Evolutionary conservation across 2,888 invertebrate species (phyloP).

Genomic region (Megalurothrips usitatus): DNA sequence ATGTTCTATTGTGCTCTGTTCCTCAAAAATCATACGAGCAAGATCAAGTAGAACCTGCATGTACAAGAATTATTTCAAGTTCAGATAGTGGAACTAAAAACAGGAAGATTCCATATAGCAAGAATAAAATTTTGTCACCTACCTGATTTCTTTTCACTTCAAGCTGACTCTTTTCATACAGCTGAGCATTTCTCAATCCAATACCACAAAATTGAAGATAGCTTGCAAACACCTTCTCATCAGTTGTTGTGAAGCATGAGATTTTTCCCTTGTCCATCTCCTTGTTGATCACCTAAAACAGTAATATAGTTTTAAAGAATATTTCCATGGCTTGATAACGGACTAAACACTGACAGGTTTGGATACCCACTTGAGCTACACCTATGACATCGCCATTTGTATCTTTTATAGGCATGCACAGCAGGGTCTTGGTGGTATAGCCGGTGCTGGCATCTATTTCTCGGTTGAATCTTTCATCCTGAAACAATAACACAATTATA

Average conservation of each 20-base stretch:
- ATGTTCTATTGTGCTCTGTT: slow-evolving; percentile 93
- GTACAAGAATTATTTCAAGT: slow-evolving; percentile 14
- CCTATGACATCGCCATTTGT: slow-evolving; percentile 92
- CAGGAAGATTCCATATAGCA: slow-evolving; percentile 31
- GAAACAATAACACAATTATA: slow-evolving; percentile 40
- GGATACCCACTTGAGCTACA: slow-evolving; percentile 76
- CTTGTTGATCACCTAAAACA: slow-evolving; percentile 77
- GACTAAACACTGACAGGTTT: slow-evolving; percentile 28
- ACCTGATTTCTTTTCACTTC: slow-evolving; percentile 93
- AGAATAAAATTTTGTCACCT: slow-evolving; percentile 35
- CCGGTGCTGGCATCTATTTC: slow-evolving; percentile 91
- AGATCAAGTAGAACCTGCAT: slow-evolving; percentile 76
- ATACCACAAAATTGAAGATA: slow-evolving; percentile 97
- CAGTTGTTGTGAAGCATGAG: slow-evolving; percentile 74
- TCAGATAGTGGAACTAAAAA: slow-evolving; percentile 13
- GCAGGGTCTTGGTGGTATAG: slow-evolving; percentile 83
- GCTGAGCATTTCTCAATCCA: slow-evolving; percentile 89
- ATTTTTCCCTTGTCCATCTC: slow-evolving; percentile 56
- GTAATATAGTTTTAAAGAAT: neutral
- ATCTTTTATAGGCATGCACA: slow-evolving; percentile 96
- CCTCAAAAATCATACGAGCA: slow-evolving; percentile 95
- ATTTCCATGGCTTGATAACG: slow-evolving; percentile 33
- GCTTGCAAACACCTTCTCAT: slow-evolving; percentile 86
- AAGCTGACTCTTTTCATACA: slow-evolving; percentile 90
- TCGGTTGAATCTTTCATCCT: slow-evolving; percentile 88